These are phyloP conservation scores for Drosophila kurseongensis DNA, from an alignment of 1,140 invertebrate genomes.

Conservation along the genomic window DNA sequence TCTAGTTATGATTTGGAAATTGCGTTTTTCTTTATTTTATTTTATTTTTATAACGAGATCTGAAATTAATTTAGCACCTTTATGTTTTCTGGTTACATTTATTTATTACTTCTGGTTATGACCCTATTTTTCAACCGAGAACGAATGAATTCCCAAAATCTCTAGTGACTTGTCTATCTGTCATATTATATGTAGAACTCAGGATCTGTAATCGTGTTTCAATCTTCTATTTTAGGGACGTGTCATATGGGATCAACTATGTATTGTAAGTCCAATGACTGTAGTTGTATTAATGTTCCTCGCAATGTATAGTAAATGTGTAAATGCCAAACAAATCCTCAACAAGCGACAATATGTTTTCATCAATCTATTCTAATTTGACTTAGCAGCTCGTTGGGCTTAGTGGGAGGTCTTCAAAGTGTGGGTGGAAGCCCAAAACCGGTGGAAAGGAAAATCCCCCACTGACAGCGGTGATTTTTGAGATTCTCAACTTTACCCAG, in stretches of 20 bases:
- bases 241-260: slow-evolving; percentile 23
- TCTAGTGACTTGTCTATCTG: too few species aligned
- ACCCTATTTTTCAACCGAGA: too few species aligned
- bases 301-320: slow-evolving; percentile 47
- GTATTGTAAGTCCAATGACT: slow-evolving; percentile 44
- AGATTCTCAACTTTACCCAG: slow-evolving; percentile 56
- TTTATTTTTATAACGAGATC: too few species aligned
- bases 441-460: slow-evolving; percentile 30
- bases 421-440: slow-evolving; percentile 1
- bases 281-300: slow-evolving; percentile 46
- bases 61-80: too few species aligned
- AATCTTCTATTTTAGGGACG: not conserved
- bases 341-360: slow-evolving; percentile 39
- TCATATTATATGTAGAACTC: too few species aligned
- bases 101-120: too few species aligned
- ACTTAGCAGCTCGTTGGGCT: slow-evolving; percentile 58
- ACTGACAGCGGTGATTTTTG: slow-evolving; percentile 64
- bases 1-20: too few species aligned
- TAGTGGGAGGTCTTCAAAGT: slow-evolving; percentile 24
- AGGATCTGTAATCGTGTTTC: too few species aligned
- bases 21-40: too few species aligned
- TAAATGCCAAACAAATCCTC: slow-evolving; percentile 51
- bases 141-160: too few species aligned
- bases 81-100: too few species aligned
- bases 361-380: slow-evolving; percentile 69